Conservation (phyloP, 2,113 vertebrate species). For the Lophotis ruficrista region DNA sequence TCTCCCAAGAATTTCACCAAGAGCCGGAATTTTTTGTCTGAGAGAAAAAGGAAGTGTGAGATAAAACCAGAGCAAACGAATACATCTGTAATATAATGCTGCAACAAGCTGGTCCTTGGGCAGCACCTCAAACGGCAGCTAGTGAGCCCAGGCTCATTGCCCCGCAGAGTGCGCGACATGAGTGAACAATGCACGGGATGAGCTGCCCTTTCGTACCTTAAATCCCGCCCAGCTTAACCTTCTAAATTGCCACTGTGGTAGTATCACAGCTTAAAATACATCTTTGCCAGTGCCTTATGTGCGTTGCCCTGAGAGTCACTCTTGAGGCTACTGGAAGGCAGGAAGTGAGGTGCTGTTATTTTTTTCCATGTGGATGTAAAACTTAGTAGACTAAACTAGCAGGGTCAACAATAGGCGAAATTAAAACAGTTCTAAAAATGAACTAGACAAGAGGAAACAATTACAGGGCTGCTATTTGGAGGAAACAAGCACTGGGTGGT, state of each 20-base stretch:
- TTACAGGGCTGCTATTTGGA: slow-evolving; percentile 50
- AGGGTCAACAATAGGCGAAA: slow-evolving; percentile 61
- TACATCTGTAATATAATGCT: neutral
- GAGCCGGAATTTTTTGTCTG: neutral
- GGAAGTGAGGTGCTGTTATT: slow-evolving; percentile 61
- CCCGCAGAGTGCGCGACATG: accelerated
- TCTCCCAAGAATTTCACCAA: neutral
- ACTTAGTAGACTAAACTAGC: slow-evolving; percentile 60
- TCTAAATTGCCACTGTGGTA: neutral
- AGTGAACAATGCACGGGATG: accelerated
- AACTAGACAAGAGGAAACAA: slow-evolving; percentile 66
- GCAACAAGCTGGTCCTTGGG: neutral
- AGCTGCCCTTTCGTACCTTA: neutral
- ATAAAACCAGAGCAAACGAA: neutral
- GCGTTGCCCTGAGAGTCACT: neutral
- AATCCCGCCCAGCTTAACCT: neutral
- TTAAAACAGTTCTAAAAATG: slow-evolving; percentile 70
- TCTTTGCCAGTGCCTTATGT: neutral
- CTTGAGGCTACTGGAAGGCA: slow-evolving; percentile 22
- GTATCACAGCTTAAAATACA: neutral
- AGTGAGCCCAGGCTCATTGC: neutral
- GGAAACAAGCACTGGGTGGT: slow-evolving; percentile 65
- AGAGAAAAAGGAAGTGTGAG: neutral
- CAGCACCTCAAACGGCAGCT: neutral
- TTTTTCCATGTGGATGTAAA: slow-evolving; percentile 48